Conservation (phyloP, 2,888 invertebrate species). For the Caradrina kadenii region DNA sequence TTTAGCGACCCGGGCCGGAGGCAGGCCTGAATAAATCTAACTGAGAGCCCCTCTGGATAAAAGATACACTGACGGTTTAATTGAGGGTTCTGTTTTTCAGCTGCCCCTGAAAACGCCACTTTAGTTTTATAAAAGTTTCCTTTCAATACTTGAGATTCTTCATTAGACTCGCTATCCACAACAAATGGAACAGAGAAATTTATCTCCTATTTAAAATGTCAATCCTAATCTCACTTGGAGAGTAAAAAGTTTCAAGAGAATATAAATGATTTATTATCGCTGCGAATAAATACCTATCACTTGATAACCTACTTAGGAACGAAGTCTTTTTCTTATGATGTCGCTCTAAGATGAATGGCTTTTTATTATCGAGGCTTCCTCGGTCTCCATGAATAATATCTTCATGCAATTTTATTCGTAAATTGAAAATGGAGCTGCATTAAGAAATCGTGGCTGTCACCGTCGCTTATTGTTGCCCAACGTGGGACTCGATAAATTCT, state of each 20-base stretch:
- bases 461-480: conserved; percentile 47
- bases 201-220: conserved; percentile 37
- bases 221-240: conserved; percentile 20
- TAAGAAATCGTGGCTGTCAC: conserved; percentile 29
- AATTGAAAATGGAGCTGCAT: conserved; percentile 45
- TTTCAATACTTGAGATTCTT: conserved; percentile 23
- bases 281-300: conserved; percentile 31
- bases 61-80: conserved; percentile 51
- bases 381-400: conserved; percentile 54
- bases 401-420: conserved; percentile 39
- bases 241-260: conserved; percentile 27
- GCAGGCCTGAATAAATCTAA: conserved; percentile 62
- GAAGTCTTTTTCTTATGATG: conserved; percentile 33
- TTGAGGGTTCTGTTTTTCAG: conserved; percentile 47
- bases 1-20: conserved; percentile 59
- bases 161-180: conserved; percentile 6
- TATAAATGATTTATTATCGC: conserved; percentile 38
- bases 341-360: conserved; percentile 45
- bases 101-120: conserved; percentile 25
- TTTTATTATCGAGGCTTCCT: conserved; percentile 38
- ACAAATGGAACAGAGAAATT: conserved; percentile 15
- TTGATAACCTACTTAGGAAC: conserved; percentile 32
- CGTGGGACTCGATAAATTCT: conserved; percentile 33
- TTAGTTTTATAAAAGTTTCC: conserved; percentile 35
- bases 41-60: conserved; percentile 52